These are phyloP conservation scores for Drosophila pegasa DNA, from an alignment of 2,888 invertebrate genomes.

Conservation along the genomic window DNA sequence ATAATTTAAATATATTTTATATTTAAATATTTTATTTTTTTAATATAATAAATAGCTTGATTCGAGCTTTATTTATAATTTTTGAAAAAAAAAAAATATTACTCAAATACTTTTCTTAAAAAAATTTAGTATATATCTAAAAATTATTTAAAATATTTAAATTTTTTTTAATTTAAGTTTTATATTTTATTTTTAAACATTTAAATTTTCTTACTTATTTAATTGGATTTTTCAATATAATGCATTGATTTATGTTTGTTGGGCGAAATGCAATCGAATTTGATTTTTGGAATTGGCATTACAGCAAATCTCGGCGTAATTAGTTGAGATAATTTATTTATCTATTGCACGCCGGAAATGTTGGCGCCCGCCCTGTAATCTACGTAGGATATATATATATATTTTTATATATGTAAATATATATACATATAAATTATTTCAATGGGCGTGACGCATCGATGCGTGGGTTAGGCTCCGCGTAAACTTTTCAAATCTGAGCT, in stretches of 20 bases:
- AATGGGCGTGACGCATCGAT: conserved; percentile 32
- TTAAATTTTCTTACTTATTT: background rate
- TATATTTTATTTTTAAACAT: background rate
- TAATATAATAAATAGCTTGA: too few species aligned
- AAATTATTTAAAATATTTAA: background rate
- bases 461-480: conserved; percentile 3
- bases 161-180: background rate
- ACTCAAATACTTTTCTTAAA: background rate
- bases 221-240: too few species aligned
- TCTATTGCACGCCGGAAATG: conserved; percentile 39
- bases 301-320: conserved; percentile 36
- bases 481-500: background rate
- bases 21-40: too few species aligned
- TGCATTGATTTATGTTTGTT: background rate
- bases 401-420: background rate
- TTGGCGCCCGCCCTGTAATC: conserved; percentile 7
- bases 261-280: background rate
- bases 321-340: conserved; percentile 44
- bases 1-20: too few species aligned
- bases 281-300: background rate
- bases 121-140: too few species aligned
- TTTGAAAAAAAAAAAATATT: background rate
- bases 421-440: background rate
- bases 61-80: too few species aligned
- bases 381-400: background rate